Conservation (phyloP, 1,140 invertebrate genomes). For the Leptinotarsa lineolata region DNA sequence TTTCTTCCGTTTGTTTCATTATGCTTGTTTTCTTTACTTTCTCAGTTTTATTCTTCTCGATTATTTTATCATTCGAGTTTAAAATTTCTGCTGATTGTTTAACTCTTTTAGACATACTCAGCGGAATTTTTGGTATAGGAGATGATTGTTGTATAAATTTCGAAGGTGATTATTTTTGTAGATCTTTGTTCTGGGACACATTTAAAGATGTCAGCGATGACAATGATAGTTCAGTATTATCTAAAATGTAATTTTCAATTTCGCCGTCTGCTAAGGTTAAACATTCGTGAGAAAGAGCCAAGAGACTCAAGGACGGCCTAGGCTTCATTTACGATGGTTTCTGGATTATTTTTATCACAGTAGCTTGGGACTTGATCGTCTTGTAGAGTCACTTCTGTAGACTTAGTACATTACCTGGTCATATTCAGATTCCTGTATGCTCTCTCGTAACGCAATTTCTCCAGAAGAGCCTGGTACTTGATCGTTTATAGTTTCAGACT, state of each 20-base stretch:
- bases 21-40: constrained; percentile 22
- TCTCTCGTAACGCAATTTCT: not conserved
- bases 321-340: not conserved
- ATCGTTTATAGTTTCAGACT: constrained; percentile 1
- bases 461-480: not conserved
- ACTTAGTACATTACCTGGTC: not conserved
- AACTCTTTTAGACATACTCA: constrained; percentile 16
- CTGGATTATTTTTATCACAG: constrained; percentile 6
- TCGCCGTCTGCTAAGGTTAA: not conserved
- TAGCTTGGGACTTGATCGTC: not conserved
- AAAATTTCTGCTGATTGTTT: constrained; percentile 21
- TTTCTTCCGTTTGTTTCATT: too few relatives aligned
- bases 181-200: not conserved
- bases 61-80: constrained; percentile 13
- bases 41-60: constrained; percentile 16
- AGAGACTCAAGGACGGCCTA: not conserved
- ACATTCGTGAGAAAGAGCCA: not conserved
- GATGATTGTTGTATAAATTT: constrained; percentile 13
- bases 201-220: not conserved
- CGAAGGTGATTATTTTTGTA: constrained; percentile 3
- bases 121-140: constrained; percentile 10
- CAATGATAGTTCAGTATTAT: constrained; percentile 1
- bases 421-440: not conserved
- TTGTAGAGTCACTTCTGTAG: not conserved
- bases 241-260: not conserved